These are phyloP conservation scores for Spinibarbus caldwelli DNA, from an alignment of 2,797 vertebrate species.

Conservation along the genomic window DNA sequence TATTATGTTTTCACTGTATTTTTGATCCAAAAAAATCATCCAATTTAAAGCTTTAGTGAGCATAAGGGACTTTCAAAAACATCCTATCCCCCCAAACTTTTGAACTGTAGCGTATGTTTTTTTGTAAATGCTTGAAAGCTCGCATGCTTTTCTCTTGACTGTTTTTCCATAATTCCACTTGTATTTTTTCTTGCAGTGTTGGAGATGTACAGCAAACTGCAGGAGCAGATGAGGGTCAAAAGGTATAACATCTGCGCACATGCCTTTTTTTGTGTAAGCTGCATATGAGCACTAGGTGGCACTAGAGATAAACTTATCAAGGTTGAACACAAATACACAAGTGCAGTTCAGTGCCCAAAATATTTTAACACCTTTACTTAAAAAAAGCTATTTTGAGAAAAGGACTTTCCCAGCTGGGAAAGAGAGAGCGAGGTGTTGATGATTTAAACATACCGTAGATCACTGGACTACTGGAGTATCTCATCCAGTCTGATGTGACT, in stretches of 20 bases:
- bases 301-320: conserved; percentile 38
- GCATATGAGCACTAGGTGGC: conserved; percentile 55
- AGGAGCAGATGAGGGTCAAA: conserved; percentile 95
- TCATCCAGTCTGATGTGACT: conserved; percentile 10
- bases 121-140: neutral
- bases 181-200: conserved; percentile 79
- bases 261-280: neutral
- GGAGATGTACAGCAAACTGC: conserved; percentile 96
- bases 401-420: neutral
- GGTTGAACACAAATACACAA: neutral
- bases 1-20: neutral
- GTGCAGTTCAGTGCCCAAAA: neutral
- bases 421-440: conserved; percentile 23
- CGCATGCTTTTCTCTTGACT: neutral
- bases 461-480: conserved; percentile 17
- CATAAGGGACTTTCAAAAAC: too few relatives aligned
- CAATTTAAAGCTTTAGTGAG: too few relatives aligned
- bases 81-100: neutral
- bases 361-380: conserved; percentile 9
- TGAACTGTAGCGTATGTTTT: neutral
- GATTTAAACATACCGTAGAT: conserved; percentile 25
- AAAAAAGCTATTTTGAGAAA: neutral
- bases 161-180: neutral
- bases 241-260: conserved; percentile 74
- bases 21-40: neutral